Conservation (phyloP, 1,140 invertebrate species). For the Nautilus pompilius region DNA sequence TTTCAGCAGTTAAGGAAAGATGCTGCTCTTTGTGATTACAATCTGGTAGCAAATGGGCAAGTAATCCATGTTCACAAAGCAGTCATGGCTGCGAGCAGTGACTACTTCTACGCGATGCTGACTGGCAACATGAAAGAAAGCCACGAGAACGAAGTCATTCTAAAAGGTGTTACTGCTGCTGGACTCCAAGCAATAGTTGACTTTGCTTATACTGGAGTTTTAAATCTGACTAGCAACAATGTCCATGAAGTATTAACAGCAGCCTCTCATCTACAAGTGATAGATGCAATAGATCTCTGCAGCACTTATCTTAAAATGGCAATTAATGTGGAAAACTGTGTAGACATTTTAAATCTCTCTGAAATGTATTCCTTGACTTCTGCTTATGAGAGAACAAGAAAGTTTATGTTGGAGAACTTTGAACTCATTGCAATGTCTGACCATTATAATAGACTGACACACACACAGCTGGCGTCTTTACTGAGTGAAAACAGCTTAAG, state of each 20-base stretch:
- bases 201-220: constrained; percentile 45
- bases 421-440: constrained; percentile 41
- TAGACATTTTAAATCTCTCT: constrained; percentile 49
- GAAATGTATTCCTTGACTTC: constrained; percentile 45
- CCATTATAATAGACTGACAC: constrained; percentile 41
- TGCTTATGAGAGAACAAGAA: constrained; percentile 22
- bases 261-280: constrained; percentile 49
- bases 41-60: neutral
- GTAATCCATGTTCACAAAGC: constrained; percentile 40
- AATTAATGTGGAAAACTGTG: constrained; percentile 48
- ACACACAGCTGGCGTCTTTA: constrained; percentile 38
- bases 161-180: constrained; percentile 44
- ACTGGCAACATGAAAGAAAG: constrained; percentile 48
- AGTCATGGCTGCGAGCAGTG: constrained; percentile 54
- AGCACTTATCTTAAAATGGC: constrained; percentile 45
- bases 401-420: constrained; percentile 49
- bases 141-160: constrained; percentile 37
- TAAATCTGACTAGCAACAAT: constrained; percentile 46
- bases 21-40: constrained; percentile 2
- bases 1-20: constrained; percentile 1
- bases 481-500: constrained; percentile 40
- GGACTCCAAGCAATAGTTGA: constrained; percentile 42
- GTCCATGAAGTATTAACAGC: constrained; percentile 50
- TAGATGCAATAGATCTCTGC: constrained; percentile 51
- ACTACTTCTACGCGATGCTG: constrained; percentile 65